Base-by-base conservation (phyloP, 1,140 invertebrate genomes). In the Ceratosolen solmsi region DNA sequence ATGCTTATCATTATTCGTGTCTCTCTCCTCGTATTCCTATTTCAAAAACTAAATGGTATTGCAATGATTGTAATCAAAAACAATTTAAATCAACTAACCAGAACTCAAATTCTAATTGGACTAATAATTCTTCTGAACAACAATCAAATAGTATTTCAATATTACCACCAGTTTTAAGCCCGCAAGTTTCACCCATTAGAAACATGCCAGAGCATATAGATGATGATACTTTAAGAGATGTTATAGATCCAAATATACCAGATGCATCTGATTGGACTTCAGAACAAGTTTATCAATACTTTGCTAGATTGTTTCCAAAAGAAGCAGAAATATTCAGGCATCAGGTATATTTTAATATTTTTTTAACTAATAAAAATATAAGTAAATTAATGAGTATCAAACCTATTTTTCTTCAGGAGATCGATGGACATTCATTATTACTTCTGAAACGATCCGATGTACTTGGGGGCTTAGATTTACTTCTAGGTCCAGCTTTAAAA, bases 401-500 rank as follows among this genome's bases (percentile, higher is more conserved):
- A 30, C 76, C 73, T 75, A 70, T 60, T 84, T 77, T 79, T 86
- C 93, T 94, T 76, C 89, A 97, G 96, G 96, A 97, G 87, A 97
- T 98, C 85, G 97, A 98, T 93, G 97, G 97, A 0, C 93, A 94
- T 83, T 95, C 96, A 4, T 90, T 98, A 38, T 91, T 97, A 36
- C 92, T 98, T 85, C 93, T 98, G 90, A 94, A 95, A 86, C 92
- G 97, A 84, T 93, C 93, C 49, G 97, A 98, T 87, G 96, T 98
- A 4, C 91, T 98, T 3, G 94, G 92, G 58, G 95, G 95, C 41
- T 91, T 98, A 60, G 94, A 95, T 76, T 90, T 98, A 30, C 95
- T 96, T 82, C 90, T 98, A 1, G 97, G 97, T 17, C 97, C 96
- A 36, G 97, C 96, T 8, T 91, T 98, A 8, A 96, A 97, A 88